Conservation (phyloP, 1,140 invertebrate species). For the Drosophila jambulina region DNA sequence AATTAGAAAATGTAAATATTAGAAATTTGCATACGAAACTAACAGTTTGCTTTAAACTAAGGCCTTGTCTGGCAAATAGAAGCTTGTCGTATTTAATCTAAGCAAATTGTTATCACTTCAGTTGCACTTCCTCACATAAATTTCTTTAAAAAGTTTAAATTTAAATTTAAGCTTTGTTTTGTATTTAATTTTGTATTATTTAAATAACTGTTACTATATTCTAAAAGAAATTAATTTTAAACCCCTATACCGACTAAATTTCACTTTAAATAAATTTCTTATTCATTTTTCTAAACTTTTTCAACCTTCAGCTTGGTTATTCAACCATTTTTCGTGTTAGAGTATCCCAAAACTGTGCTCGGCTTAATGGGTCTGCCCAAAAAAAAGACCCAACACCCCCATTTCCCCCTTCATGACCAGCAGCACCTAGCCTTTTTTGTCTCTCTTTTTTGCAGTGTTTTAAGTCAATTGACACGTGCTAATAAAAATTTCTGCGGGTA, state of each 20-base stretch:
- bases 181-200: neutral
- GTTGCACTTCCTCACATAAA: neutral
- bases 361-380: neutral
- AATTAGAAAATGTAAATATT: conserved; percentile 23
- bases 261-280: neutral
- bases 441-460: conserved; percentile 43
- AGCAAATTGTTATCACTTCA: neutral
- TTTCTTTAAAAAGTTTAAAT: neutral
- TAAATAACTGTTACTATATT: no score
- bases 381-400: conserved; percentile 1
- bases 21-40: conserved; percentile 16
- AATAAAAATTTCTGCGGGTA: conserved; percentile 75
- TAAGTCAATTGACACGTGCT: conserved; percentile 76
- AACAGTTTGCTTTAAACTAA: neutral
- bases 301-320: conserved; percentile 12
- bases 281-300: neutral
- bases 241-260: no score
- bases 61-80: no score
- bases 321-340: conserved; percentile 4
- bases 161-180: neutral
- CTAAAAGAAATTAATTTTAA: no score
- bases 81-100: neutral
- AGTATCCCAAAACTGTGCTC: conserved; percentile 20
- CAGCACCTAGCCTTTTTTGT: conserved; percentile 10
- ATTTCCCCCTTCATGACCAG: neutral